phyloP scores from a whole-genome alignment of 2,888 invertebrate species.

The Ferrisia virgata region DNA sequence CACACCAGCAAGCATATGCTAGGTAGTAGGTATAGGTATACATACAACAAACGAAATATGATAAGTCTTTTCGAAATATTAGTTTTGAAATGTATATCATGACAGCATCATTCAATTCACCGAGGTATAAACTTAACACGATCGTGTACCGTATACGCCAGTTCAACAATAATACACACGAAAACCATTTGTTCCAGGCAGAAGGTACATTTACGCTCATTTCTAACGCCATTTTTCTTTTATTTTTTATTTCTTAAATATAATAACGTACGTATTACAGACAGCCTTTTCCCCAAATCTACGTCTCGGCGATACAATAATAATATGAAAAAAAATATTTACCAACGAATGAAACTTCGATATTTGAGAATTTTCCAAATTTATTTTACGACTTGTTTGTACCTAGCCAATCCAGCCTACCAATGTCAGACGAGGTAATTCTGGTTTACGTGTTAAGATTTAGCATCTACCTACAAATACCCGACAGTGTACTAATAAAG shows the following conservation, averaged over 20 bases:
- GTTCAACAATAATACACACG: not conserved
- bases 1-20: too few species aligned
- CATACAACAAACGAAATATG: not conserved
- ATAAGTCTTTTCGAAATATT: not conserved
- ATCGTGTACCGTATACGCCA: not conserved
- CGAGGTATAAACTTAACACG: not conserved
- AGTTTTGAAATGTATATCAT: slow-evolving; percentile 6
- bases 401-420: too few species aligned
- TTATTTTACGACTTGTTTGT: not conserved
- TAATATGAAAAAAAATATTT: not conserved
- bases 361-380: not conserved
- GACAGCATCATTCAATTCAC: not conserved
- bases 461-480: not conserved
- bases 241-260: not conserved
- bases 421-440: not conserved
- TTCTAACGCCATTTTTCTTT: not conserved
- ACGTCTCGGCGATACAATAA: not conserved
- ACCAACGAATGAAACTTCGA: not conserved
- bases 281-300: not conserved
- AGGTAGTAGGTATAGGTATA: too few species aligned
- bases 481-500: not conserved
- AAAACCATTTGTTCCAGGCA: not conserved
- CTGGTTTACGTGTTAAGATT: not conserved
- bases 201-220: not conserved
- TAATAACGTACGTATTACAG: not conserved